Conservation (phyloP, 2,888 invertebrate species). For the Camponotus fellah region DNA sequence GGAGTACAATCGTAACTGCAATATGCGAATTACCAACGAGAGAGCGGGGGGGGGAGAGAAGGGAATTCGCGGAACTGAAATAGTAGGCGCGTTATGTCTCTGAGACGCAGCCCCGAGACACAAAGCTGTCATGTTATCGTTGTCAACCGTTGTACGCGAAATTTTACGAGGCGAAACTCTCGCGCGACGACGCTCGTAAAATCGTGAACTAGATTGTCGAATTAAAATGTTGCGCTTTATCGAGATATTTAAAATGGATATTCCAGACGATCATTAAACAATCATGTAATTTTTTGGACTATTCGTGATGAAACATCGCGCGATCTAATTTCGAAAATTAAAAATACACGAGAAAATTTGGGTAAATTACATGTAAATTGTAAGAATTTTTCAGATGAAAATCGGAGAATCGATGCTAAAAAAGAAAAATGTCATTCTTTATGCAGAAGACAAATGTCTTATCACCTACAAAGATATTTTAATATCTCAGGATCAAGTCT, state of each 20-base stretch:
- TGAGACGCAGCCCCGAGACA: constrained; percentile 41
- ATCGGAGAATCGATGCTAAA: neutral
- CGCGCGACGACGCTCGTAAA: constrained; percentile 27
- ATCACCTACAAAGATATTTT: neutral
- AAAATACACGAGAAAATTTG: no score
- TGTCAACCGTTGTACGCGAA: constrained; percentile 37
- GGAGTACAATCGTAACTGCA: constrained; percentile 23
- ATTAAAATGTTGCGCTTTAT: constrained; percentile 27
- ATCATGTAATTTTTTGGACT: neutral
- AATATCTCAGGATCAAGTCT: neutral
- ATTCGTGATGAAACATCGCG: neutral
- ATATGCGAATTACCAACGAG: constrained; percentile 47
- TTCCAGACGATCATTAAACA: neutral
- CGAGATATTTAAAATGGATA: neutral
- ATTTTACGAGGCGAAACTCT: constrained; percentile 39
- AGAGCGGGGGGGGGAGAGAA: constrained; percentile 9
- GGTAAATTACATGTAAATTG: neutral
- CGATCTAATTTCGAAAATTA: neutral
- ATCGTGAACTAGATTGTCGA: neutral
- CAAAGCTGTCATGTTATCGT: constrained; percentile 60
- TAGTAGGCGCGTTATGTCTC: constrained; percentile 40
- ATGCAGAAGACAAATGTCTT: neutral
- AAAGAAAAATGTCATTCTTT: neutral
- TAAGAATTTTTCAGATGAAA: neutral
- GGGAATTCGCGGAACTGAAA: constrained; percentile 13